These are phyloP conservation scores for Drosophila affinis DNA, from an alignment of 2,888 invertebrate genomes.

Conservation along the genomic window DNA sequence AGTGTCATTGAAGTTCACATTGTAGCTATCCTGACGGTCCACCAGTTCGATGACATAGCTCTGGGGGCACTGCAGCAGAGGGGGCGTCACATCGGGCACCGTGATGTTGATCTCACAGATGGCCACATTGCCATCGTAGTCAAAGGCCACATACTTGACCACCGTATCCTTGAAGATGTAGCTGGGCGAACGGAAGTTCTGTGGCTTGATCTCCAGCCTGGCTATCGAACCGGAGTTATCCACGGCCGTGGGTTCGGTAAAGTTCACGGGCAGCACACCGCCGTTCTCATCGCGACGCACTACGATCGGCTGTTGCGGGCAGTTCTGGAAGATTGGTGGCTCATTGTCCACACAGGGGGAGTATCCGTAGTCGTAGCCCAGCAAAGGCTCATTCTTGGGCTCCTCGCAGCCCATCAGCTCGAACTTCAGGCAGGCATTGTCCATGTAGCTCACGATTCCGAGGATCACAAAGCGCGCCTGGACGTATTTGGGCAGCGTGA, in stretches of 20 bases:
- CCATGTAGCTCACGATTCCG: conserved; percentile 98
- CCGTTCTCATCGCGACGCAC: conserved; percentile 95
- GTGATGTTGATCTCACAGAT: conserved; percentile 98
- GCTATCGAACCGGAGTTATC: conserved; percentile 98
- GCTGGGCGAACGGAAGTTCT: conserved; percentile 94
- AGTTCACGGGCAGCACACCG: conserved; percentile 95
- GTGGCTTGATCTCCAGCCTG: conserved; percentile 95
- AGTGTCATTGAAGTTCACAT: conserved; percentile 96
- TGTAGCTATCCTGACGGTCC: conserved; percentile 94
- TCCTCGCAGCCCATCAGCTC: conserved; percentile 98
- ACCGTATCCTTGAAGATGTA: conserved; percentile 95
- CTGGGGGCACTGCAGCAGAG: conserved; percentile 94
- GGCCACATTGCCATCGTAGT: conserved; percentile 98
- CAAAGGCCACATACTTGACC: conserved; percentile 97
- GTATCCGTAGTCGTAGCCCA: conserved; percentile 96
- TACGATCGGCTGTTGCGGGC: conserved; percentile 95
- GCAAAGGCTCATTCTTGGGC: conserved; percentile 90
- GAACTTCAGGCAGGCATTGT: conserved; percentile 97
- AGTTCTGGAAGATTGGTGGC: conserved; percentile 98
- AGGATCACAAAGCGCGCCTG: conserved; percentile 96
- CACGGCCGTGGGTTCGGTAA: conserved; percentile 96
- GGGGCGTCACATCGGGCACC: conserved; percentile 96
- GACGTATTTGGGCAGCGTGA: conserved; percentile 96
- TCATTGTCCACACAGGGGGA: conserved; percentile 98
- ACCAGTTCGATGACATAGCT: conserved; percentile 96